Percentiles rank a stretch among this genome's conserved stretches.
These are phyloP conservation scores for Diadegma fenestrale DNA, from an alignment of 2,888 invertebrate species.

Conservation along the genomic window DNA sequence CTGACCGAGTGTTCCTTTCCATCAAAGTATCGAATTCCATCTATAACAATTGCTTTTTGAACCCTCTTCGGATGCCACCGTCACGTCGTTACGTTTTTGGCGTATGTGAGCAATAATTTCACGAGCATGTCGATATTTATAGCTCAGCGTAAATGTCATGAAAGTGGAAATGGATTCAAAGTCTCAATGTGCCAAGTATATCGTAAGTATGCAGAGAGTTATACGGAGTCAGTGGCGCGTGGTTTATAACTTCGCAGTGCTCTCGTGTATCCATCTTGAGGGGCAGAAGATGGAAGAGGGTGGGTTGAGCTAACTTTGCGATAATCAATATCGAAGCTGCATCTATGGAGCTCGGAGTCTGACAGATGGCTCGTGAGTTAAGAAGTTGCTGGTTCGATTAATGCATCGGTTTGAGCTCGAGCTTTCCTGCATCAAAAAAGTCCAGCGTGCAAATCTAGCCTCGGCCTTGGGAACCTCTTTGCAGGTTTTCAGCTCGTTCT, in stretches of 20 bases:
- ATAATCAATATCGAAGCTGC: slow-evolving; percentile 76
- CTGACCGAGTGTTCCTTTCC: background rate
- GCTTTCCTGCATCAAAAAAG: background rate
- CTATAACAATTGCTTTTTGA: background rate
- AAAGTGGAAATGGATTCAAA: slow-evolving; percentile 51
- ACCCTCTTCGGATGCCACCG: slow-evolving; percentile 1
- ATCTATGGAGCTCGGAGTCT: background rate
- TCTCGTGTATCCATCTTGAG: slow-evolving; percentile 34
- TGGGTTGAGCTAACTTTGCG: slow-evolving; percentile 64
- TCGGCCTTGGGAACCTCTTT: slow-evolving; percentile 56
- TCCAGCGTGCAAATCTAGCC: background rate
- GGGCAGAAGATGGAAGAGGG: slow-evolving; percentile 62
- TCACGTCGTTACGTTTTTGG: background rate
- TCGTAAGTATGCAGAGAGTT: slow-evolving; percentile 48
- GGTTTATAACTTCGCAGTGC: slow-evolving; percentile 24
- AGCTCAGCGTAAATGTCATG: slow-evolving; percentile 22
- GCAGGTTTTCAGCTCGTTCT: slow-evolving; percentile 62
- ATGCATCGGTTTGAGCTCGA: slow-evolving; percentile 22
- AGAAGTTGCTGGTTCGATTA: slow-evolving; percentile 58
- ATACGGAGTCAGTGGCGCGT: slow-evolving; percentile 21
- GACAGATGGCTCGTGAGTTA: slow-evolving; percentile 27
- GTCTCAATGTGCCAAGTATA: slow-evolving; percentile 5
- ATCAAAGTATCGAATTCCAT: background rate
- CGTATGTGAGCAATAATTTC: background rate
- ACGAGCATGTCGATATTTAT: slow-evolving; percentile 29